Conservation (phyloP, 2,113 vertebrate genomes). For the Pelusios castaneus region DNA sequence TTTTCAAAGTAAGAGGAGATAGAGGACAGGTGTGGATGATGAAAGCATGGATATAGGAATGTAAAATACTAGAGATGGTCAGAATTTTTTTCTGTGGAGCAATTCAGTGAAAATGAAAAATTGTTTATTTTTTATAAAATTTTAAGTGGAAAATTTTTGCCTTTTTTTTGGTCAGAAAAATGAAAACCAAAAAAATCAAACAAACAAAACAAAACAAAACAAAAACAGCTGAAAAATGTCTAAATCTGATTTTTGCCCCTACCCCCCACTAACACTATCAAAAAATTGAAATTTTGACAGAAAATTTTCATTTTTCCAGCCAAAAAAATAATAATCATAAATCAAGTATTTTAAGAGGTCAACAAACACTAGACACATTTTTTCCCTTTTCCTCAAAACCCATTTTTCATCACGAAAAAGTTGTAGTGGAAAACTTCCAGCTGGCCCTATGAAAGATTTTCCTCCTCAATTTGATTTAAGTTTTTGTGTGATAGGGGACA, state of each 20-base stretch:
- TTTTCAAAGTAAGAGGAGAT: not conserved
- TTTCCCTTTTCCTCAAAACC: not conserved
- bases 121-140: not conserved
- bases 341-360: not conserved
- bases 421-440: not conserved
- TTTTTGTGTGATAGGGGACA: not conserved
- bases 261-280: not conserved
- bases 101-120: not conserved
- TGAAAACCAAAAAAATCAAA: not conserved
- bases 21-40: not conserved
- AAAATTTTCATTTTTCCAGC: not conserved
- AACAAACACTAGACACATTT: not conserved
- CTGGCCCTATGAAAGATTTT: not conserved
- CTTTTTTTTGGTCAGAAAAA: not conserved
- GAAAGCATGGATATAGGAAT: not conserved
- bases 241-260: not conserved
- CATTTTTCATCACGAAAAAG: not conserved
- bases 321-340: not conserved
- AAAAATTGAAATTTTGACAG: not conserved
- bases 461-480: not conserved
- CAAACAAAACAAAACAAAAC: too few species aligned
- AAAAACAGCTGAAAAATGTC: not conserved
- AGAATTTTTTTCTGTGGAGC: not conserved
- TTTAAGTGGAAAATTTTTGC: not conserved
- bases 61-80: fast-evolving